A percentile compares a stretch with the other conserved stretches of the same genome.
These are phyloP conservation scores for Eriocheir sinensis DNA, from an alignment of 1,140 invertebrate genomes.

Conservation along the genomic window DNA sequence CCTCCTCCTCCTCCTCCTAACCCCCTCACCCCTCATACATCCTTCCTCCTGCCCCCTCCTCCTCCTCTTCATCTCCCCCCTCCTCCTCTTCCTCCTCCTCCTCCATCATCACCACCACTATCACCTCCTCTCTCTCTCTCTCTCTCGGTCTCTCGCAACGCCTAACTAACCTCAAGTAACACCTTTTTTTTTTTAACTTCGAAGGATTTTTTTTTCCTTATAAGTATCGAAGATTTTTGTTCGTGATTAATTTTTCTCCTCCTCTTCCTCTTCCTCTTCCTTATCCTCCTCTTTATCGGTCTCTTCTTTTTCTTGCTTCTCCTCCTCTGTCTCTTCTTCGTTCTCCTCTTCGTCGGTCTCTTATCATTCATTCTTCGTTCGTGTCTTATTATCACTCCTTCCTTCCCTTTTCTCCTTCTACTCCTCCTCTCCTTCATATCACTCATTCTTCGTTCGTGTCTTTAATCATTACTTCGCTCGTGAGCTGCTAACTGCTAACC, in stretches of 20 bases:
- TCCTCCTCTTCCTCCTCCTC: conserved; percentile 6
- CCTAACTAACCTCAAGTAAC: too few relatives aligned
- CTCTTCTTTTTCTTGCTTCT: neutral
- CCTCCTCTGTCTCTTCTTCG: too few relatives aligned
- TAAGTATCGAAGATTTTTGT: too few relatives aligned
- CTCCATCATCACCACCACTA: neutral
- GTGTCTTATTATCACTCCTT: neutral
- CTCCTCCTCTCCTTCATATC: neutral
- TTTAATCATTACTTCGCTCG: too few relatives aligned
- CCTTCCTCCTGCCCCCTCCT: neutral
- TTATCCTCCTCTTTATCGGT: neutral
- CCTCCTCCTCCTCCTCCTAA: neutral
- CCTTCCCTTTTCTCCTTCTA: too few relatives aligned
- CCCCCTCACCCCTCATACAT: neutral
- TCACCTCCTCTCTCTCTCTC: neutral
- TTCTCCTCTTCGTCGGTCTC: neutral
- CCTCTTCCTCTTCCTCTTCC: neutral
- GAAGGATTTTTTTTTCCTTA: too few relatives aligned
- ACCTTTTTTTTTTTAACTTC: too few relatives aligned
- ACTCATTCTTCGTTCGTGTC: too few relatives aligned
- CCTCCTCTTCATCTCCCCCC: neutral
- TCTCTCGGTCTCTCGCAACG: neutral
- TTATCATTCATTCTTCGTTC: neutral
- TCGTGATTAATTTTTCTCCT: too few relatives aligned
- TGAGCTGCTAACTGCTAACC: too few relatives aligned